Evolutionary conservation across 2,797 vertebrate species (phyloP).

Genomic region (Aldrovandia affinis): DNA sequence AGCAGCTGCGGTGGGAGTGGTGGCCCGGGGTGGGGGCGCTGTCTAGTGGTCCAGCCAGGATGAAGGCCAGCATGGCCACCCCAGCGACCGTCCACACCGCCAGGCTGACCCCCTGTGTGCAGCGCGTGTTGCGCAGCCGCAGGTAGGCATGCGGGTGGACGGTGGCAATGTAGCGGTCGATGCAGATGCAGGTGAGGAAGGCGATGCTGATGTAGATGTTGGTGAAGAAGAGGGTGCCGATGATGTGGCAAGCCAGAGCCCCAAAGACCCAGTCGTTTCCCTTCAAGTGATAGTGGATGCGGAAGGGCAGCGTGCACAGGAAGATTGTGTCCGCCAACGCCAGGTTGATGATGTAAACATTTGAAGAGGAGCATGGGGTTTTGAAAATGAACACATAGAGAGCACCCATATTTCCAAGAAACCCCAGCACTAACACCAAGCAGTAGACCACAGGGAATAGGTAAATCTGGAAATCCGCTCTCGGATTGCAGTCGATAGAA

Average conservation of each 20-base stretch:
- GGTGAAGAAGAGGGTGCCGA: slow-evolving; percentile 68
- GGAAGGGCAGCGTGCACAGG: slow-evolving; percentile 76
- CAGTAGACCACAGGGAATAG: slow-evolving; percentile 73
- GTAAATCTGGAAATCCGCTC: slow-evolving; percentile 70
- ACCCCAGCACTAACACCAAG: slow-evolving; percentile 70
- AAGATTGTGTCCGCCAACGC: slow-evolving; percentile 72
- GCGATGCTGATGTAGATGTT: slow-evolving; percentile 79
- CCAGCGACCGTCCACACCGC: slow-evolving; percentile 64
- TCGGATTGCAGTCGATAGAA: slow-evolving; percentile 39
- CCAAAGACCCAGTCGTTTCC: slow-evolving; percentile 78
- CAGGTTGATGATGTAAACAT: slow-evolving; percentile 77
- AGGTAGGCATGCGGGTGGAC: slow-evolving; percentile 76
- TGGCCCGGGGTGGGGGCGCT: fast-evolving
- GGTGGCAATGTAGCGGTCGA: slow-evolving; percentile 80
- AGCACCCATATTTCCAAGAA: slow-evolving; percentile 70
- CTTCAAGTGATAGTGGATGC: slow-evolving; percentile 79
- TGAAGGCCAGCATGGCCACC: slow-evolving; percentile 49
- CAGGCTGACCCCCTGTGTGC: slow-evolving; percentile 9
- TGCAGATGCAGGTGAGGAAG: slow-evolving; percentile 80
- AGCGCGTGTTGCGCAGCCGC: slow-evolving; percentile 50
- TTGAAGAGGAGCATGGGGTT: slow-evolving; percentile 63
- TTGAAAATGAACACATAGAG: slow-evolving; percentile 69
- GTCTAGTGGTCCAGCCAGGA: slow-evolving; percentile 67
- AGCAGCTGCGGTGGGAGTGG: slow-evolving; percentile 61
- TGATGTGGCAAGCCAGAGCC: slow-evolving; percentile 65